Base-by-base conservation (phyloP, 2,888 invertebrate species). In the Galerucella nymphaeae region DNA sequence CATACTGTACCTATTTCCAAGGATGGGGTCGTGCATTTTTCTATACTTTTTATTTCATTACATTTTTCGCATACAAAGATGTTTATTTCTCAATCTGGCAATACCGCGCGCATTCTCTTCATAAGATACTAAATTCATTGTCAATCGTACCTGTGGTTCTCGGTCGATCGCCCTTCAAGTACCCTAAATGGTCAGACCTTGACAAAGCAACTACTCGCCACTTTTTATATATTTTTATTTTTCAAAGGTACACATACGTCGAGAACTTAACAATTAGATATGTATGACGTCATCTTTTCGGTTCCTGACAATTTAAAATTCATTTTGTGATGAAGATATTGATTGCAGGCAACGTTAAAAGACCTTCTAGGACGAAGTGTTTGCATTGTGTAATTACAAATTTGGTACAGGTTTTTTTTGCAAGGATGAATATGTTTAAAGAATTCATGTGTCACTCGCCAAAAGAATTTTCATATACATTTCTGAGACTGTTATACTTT, bases 21-120 rank as follows among this genome's bases (percentile, higher is more conserved):
- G 6, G 95, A 97, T 8, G 98, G 98, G 98, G 99, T 98, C 0
- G 98, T 98, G 85, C 97, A 97, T 1, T 30, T 45, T 45, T 45
- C 4, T 45, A 5, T 13, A 10, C 2, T 45, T 45, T 45, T 0
- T 45, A 2, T 45, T 13, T 13, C 11, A 45, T 45, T 13, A 16
- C 0, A 13, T 11, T 45, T 45, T n/a, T 10, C 16, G n/a, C n/a
- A n/a, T n/a, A n/a, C n/a, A n/a, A n/a, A n/a, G n/a, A n/a, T n/a
- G n/a, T n/a, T n/a, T n/a, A n/a, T n/a, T n/a, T n/a, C n/a, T n/a
- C n/a, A n/a, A n/a, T 2, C 16, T 53, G 53, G 53, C 53, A 53
- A 53, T 18, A 10, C 53, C 9, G 53, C 16, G 53, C 16, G 53
- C 53, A 53, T 53, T 53, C 53, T 50, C 50, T 53, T 53, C 53